Base-by-base conservation (phyloP, 2,113 vertebrate species). In the Tachysurus fulvidraco region DNA sequence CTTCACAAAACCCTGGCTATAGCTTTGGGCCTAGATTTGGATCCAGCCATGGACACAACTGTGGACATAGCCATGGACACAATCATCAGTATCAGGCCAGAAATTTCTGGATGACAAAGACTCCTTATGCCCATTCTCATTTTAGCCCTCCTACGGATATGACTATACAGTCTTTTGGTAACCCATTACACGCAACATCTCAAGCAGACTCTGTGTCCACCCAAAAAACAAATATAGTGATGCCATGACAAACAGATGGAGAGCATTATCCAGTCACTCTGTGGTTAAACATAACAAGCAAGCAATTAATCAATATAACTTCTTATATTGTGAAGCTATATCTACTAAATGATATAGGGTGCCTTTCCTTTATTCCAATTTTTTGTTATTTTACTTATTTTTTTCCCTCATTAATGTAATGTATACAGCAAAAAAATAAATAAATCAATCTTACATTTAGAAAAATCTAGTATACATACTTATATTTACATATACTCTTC, bases 61-160 rank as follows among this genome's bases (percentile, higher is more conserved):
- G 67, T 76, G 59, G 41, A 28, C 13, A 76, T 44, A 73, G 69
- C 69, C 77, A 83, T 19, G 67, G 73, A 21, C 88, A 88, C 46
- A 74, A 52, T 67, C 77, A 86, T 55, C 25, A 46, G 16, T 55
- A 86, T 57, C 81, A 85, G 46, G 30, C 62, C 23, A 23, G 50
- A 44, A 81, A 74, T 76, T 76, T 60, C 8, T 86, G 81, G 67
- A 87, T 81, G 30, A 50, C 60, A 19, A 64, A 21, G 46, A 55
- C 50, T 60, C 81, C 76, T 65, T 74, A 65, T 83, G 80, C 41
- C 30, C 86, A 83, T 77, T 64, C 80, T 50, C 87, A 88, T 5
- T 65, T 64, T 54, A 77, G 74, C 30, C 81, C 85, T 71, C n/a
- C 76, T 14, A 60, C n/a, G 4, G 44, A 74, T 60, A 30, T 81